These are phyloP conservation scores for Oegoconia quadripuncta DNA, from an alignment of 2,888 invertebrate species.

Conservation along the genomic window DNA sequence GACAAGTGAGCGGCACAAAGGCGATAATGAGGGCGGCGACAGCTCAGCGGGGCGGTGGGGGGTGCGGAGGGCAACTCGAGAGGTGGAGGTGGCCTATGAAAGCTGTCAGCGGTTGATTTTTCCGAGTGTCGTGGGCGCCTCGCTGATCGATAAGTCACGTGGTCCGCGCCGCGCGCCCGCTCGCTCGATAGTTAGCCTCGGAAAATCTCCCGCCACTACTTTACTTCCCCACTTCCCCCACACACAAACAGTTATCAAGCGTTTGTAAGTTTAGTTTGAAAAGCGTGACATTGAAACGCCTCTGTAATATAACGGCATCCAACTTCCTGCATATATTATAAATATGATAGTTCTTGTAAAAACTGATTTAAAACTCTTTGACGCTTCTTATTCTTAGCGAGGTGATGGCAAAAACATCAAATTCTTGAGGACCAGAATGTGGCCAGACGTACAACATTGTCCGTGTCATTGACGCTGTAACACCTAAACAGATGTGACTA, in stretches of 20 bases:
- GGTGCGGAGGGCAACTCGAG: conserved; percentile 21
- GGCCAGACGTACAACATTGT: no score
- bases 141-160: conserved; percentile 79
- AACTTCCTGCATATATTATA: no score
- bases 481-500: no score
- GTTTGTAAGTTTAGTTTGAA: neutral
- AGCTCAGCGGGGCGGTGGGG: conserved; percentile 20
- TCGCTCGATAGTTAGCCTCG: conserved; percentile 65
- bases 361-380: neutral
- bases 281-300: neutral
- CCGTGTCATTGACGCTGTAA: no score
- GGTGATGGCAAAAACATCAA: no score
- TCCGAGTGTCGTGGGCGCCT: conserved; percentile 75
- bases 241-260: neutral
- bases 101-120: conserved; percentile 79
- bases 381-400: neutral
- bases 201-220: conserved; percentile 69
- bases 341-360: neutral
- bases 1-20: conserved; percentile 76
- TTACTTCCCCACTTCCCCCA: conserved; percentile 2
- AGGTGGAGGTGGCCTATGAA: conserved; percentile 62
- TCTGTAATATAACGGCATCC: no score
- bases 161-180: conserved; percentile 49
- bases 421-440: no score
- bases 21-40: conserved; percentile 71